phyloP scores from a whole-genome alignment of 2,888 invertebrate genomes.

The Lasioglossum malachurum region DNA sequence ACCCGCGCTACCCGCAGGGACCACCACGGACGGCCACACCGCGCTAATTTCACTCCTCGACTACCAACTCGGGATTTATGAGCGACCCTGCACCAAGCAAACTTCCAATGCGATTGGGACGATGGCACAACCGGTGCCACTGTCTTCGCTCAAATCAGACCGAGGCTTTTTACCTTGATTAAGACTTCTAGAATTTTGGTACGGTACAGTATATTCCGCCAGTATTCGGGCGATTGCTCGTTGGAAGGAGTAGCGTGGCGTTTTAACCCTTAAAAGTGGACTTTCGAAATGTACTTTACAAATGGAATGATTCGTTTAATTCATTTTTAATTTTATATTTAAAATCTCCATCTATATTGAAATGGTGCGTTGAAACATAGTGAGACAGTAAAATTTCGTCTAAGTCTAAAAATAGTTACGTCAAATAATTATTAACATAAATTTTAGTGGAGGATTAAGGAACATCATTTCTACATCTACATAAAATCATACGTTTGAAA shows the following conservation, averaged over 20 bases:
- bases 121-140: background rate
- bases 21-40: background rate
- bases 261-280: no score
- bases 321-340: no score
- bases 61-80: background rate
- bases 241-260: background rate
- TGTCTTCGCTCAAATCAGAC: background rate
- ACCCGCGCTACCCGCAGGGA: conserved; percentile 10
- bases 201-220: background rate
- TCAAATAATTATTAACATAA: no score
- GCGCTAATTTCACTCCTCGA: conserved; percentile 51
- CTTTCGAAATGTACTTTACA: no score
- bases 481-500: no score
- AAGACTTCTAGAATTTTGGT: background rate
- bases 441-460: no score
- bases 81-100: background rate
- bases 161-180: background rate
- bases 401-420: no score
- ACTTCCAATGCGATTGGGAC: background rate
- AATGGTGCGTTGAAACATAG: no score
- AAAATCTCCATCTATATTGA: no score
- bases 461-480: no score
- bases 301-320: no score
- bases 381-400: no score
- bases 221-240: background rate